These are phyloP conservation scores for Lethrus apterus DNA, from an alignment of 1,140 invertebrate species.

Conservation along the genomic window DNA sequence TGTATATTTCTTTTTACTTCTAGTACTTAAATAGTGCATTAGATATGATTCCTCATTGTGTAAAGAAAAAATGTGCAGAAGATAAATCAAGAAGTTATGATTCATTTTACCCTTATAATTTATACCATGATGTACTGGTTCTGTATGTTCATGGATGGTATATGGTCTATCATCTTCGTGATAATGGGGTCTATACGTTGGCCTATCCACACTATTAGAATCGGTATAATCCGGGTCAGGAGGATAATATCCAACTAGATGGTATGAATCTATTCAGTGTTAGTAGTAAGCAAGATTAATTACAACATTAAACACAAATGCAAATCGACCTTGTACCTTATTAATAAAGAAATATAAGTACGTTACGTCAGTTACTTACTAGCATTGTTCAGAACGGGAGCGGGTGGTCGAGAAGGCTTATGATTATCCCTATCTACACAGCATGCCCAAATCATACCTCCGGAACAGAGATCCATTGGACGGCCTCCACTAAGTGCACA, in stretches of 20 bases:
- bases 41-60: neutral
- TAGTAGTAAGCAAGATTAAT: neutral
- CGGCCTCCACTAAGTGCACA: constrained; percentile 81
- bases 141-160: constrained; percentile 19
- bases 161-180: constrained; percentile 34
- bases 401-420: constrained; percentile 49
- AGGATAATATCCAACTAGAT: constrained; percentile 50
- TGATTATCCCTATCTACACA: constrained; percentile 72
- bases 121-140: constrained; percentile 18
- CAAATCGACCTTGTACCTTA: neutral
- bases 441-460: constrained; percentile 88
- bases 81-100: no score
- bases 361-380: constrained; percentile 60
- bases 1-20: no score
- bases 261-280: constrained; percentile 46
- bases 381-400: constrained; percentile 65
- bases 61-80: neutral
- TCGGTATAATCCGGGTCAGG: constrained; percentile 38
- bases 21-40: neutral
- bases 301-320: neutral
- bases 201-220: constrained; percentile 41
- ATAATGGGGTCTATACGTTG: constrained; percentile 45
- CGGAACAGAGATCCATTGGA: constrained; percentile 85
- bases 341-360: neutral
- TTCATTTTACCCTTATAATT: constrained; percentile 23